These are phyloP conservation scores for Hippocampus kuda DNA, from an alignment of 2,797 vertebrate genomes.

Conservation along the genomic window DNA sequence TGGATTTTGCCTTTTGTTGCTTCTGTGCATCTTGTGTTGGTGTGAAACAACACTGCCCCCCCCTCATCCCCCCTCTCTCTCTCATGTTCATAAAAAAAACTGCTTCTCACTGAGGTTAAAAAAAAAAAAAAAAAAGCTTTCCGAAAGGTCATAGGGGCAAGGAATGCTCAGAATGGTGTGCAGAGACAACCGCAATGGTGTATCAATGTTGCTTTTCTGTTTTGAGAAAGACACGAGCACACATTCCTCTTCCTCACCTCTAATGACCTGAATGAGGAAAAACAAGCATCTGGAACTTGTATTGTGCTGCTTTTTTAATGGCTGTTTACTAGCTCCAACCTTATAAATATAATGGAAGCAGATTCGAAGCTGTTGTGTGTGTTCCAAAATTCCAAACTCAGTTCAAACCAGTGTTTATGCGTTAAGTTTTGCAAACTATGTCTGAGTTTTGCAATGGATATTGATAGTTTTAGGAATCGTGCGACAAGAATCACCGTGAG, in stretches of 20 bases:
- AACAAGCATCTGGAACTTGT: constrained; percentile 2
- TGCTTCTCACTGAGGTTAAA: constrained; percentile 38
- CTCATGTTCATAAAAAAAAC: constrained; percentile 31
- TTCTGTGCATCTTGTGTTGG: constrained; percentile 27
- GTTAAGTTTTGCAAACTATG: no score
- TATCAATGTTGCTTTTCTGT: constrained; percentile 12
- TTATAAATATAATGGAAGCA: not conserved
- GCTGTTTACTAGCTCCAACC: constrained; percentile 1
- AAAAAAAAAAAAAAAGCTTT: constrained; percentile 49
- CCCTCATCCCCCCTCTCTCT: constrained; percentile 9
- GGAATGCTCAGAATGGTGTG: constrained; percentile 25
- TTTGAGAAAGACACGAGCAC: constrained; percentile 4
- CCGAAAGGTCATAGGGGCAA: constrained; percentile 42
- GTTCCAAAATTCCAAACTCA: no score
- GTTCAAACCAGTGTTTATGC: no score
- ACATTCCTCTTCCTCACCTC: constrained; percentile 6
- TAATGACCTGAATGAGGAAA: constrained; percentile 4
- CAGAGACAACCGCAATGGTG: constrained; percentile 3
- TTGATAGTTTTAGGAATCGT: no score
- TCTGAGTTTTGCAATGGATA: no score
- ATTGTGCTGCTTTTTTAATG: constrained; percentile 1
- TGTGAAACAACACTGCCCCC: constrained; percentile 38
- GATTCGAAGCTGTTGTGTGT: constrained; percentile 1
- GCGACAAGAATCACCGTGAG: no score
- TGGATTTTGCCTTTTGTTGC: constrained; percentile 23